Evolutionary conservation across 2,113 vertebrate species (phyloP).

Genomic region (Thomomys bottae): DNA sequence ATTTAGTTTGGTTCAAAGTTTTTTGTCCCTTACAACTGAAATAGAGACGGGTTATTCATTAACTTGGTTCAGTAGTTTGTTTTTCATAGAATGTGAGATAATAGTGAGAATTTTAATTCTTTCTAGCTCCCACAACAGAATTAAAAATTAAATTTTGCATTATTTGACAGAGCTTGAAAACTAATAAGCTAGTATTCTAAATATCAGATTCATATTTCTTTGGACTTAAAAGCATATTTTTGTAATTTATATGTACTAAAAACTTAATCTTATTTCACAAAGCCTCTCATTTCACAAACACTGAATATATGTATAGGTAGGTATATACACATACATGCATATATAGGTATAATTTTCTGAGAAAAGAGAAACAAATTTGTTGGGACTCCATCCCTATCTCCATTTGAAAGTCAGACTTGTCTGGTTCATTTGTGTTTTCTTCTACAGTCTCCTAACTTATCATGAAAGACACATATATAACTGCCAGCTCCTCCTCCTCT

Average conservation of each 20-base stretch:
- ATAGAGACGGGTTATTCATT: not conserved
- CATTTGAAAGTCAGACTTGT: conserved; percentile 15
- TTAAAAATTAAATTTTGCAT: conserved; percentile 70
- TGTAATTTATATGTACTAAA: not conserved
- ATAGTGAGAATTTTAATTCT: conserved; percentile 7
- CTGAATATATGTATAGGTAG: not conserved
- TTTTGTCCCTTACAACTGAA: conserved; percentile 20
- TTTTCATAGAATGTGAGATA: conserved; percentile 54
- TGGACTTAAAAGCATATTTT: not conserved
- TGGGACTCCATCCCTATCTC: not conserved
- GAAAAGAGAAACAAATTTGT: conserved; percentile 28
- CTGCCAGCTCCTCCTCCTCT: conserved; percentile 17
- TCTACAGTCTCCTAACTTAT: conserved; percentile 51
- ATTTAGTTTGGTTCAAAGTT: not conserved
- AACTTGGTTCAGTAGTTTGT: not conserved
- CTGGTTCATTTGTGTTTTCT: conserved; percentile 52
- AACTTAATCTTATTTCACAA: not conserved
- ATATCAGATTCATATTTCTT: not conserved
- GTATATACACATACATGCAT: not conserved
- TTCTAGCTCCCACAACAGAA: conserved; percentile 32
- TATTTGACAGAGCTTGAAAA: conserved; percentile 41
- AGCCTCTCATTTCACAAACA: not conserved
- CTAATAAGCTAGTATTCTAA: conserved; percentile 22
- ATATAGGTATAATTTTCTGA: conserved; percentile 36
- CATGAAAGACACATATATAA: conserved; percentile 50